phyloP scores from a whole-genome alignment of 2,797 vertebrate genomes.

The Lepus townsendii region DNA sequence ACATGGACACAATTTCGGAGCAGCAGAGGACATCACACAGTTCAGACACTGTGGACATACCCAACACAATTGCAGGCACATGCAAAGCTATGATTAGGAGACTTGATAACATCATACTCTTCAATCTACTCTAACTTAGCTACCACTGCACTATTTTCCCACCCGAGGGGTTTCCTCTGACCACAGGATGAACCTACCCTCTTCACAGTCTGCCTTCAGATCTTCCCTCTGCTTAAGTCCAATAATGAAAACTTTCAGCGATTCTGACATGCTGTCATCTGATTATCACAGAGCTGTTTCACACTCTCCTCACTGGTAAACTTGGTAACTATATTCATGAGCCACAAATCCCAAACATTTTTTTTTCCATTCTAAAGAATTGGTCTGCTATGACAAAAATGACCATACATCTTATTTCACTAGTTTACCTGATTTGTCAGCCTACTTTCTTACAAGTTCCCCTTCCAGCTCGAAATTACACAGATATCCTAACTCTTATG shows the following conservation, averaged over 20 bases:
- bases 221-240: neutral
- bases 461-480: neutral
- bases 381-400: neutral
- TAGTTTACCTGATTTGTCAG: neutral
- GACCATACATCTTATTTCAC: neutral
- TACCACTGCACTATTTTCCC: neutral
- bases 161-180: neutral
- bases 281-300: neutral
- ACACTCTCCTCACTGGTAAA: neutral
- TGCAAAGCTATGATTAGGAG: neutral
- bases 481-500: neutral
- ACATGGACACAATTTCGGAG: neutral
- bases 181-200: neutral
- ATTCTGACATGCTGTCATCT: neutral
- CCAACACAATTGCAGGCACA: neutral
- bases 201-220: neutral
- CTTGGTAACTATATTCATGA: neutral
- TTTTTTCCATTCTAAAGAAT: neutral
- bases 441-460: neutral
- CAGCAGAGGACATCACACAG: neutral
- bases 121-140: neutral
- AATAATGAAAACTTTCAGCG: neutral
- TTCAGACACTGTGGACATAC: neutral
- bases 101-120: neutral
- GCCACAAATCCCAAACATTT: neutral